Conservation (phyloP, 1,140 invertebrate species). For the Orius insidiosus region DNA sequence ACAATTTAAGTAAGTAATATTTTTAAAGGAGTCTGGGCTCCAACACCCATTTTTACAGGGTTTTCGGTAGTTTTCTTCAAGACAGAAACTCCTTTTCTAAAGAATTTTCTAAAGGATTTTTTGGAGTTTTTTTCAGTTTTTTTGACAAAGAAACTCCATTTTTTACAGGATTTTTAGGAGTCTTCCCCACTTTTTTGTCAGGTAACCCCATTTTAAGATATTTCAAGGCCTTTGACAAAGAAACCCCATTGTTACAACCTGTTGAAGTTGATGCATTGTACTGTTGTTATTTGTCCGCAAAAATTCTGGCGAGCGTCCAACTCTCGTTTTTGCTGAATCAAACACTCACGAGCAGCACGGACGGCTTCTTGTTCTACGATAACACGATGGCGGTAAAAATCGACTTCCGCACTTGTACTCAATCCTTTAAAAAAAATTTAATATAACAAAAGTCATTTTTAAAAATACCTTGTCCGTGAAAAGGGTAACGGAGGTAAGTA, state of each 20-base stretch:
- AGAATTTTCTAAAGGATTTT: too few species aligned
- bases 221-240: too few species aligned
- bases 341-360: slow-evolving; percentile 48
- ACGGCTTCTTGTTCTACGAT: slow-evolving; percentile 59
- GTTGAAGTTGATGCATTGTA: slow-evolving; percentile 41
- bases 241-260: slow-evolving; percentile 27
- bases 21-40: too few species aligned
- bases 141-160: too few species aligned
- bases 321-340: slow-evolving; percentile 35
- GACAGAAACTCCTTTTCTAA: too few species aligned
- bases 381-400: slow-evolving; percentile 62
- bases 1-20: too few species aligned
- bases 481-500: slow-evolving; percentile 53
- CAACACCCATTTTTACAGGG: too few species aligned
- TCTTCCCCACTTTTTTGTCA: too few species aligned
- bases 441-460: background rate
- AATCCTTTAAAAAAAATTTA: slow-evolving; percentile 7
- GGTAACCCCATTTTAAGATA: too few species aligned
- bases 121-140: too few species aligned
- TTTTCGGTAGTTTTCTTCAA: too few species aligned
- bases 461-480: slow-evolving; percentile 30
- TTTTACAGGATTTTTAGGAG: too few species aligned
- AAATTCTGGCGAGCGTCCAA: slow-evolving; percentile 38
- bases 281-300: slow-evolving; percentile 28
- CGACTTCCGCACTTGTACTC: slow-evolving; percentile 39